Base-by-base conservation (phyloP, 2,888 invertebrate genomes). In the Drosophila multiciliata region DNA sequence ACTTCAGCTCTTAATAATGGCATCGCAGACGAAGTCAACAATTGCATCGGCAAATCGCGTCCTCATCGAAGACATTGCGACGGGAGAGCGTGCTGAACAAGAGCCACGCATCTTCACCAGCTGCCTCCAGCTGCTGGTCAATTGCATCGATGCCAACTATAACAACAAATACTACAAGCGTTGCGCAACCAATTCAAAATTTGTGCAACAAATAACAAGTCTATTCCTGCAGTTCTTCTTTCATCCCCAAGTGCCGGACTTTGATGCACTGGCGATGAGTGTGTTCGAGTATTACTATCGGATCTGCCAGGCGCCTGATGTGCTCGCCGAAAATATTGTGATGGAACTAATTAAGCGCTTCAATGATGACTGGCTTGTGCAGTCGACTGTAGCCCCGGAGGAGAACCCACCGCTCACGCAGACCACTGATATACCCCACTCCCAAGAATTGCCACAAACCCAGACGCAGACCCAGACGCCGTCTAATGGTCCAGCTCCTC, bases 1-100 rank as follows among this genome's bases (percentile, higher is more conserved):
- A 0, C 93, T 97, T 5, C 94, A 96, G 66, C 92, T 99, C 1
- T 94, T 99, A 2, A 95, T 96, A 17, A 97, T 98, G 97, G 95
- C 95, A 40, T 95, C 96, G 0, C 94, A 94, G 83, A 94, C 94
- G 0, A 95, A 95, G 70, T 94, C 95, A 0, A 94, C 94, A 0
- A 94, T 96, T 33, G 94, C 95, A 0, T 93, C 94, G 8, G 95
- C 95, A 32, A 98, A 98, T 92, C 94, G 97, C 3, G 95, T 95
- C 76, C 94, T 96, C 7, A 95, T 98, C 53, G 95, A 97, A 69
- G 94, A 95, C 17, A 95, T 97, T 77, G 97, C 97, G 0, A 94
- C 97, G 17, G 95, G 94, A 0, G 94, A 90, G 4, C 87, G 93
- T 3, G 92, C 87, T 0, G 82, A 86, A 38, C 77, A 76, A 33